Conservation (phyloP, 2,888 invertebrate species). For the Pyrocoelia pectoralis region DNA sequence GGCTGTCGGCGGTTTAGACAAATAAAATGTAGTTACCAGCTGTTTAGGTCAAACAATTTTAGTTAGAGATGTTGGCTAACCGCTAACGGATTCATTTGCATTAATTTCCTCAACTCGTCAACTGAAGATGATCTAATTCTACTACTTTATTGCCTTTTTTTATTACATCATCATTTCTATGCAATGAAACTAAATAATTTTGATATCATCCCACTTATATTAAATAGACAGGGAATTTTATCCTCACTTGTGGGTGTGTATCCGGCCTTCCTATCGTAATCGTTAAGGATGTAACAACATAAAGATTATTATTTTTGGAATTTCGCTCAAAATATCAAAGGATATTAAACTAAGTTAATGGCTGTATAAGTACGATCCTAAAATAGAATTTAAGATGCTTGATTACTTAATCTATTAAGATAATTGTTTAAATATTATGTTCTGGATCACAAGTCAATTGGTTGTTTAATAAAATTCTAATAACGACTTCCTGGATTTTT, state of each 20-base stretch:
- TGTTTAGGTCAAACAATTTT: background rate
- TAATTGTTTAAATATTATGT: conserved; percentile 11
- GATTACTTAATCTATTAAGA: background rate
- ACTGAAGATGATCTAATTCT: conserved; percentile 6
- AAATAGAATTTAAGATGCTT: too few relatives aligned
- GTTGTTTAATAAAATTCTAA: too few relatives aligned
- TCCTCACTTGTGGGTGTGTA: background rate
- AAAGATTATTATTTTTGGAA: background rate
- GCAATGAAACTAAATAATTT: background rate
- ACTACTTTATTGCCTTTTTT: background rate
- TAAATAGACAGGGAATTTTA: too few relatives aligned
- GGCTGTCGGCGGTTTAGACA: background rate
- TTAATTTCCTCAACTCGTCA: background rate
- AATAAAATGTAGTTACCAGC: background rate
- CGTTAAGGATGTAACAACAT: background rate
- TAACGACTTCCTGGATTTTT: background rate
- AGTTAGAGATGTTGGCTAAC: background rate
- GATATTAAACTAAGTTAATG: too few relatives aligned
- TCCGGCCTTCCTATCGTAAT: conserved; percentile 1
- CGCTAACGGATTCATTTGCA: conserved; percentile 5
- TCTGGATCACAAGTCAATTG: background rate
- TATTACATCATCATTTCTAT: background rate
- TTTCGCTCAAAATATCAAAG: background rate
- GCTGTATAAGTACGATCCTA: too few relatives aligned
- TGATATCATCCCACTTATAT: background rate